Base-by-base conservation (phyloP, 2,888 invertebrate species). In the Punctoribates punctum region DNA sequence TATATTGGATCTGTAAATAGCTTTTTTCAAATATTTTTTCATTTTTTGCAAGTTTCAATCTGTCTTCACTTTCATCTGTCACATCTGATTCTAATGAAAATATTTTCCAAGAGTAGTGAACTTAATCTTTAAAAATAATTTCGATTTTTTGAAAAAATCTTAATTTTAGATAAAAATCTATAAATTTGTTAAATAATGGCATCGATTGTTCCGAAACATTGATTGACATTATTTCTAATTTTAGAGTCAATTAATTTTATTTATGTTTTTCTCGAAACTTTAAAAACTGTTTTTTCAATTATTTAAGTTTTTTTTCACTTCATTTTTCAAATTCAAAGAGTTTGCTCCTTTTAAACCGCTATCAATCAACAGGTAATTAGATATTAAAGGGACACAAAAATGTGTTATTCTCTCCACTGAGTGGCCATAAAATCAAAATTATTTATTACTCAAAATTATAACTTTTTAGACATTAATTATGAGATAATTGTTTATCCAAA, bases 1-100 rank as follows among this genome's bases (percentile, higher is more conserved):
- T 93, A 94, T 85, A 93, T 96, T 85, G 94, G 93, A 83, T 91
- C 93, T 86, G 91, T 91, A 86, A 88, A 88, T 85, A n/a, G 1
- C 2, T 72, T 72, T 46, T 15, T 34, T 34, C 34, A 34, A 34
- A 27, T 29, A 60, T 23, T 2, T 11, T 42, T 42, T 42, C 11
- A 9, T 13, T 42, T 42, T 42, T 42, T 5, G 1, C 1, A 42
- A 42, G 42, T 9, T 42, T 9, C 13, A 42, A 9, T 42, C 11
- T 34, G 34, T 34, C 34, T 23, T 27, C 15, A 27, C 62, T 25
- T 62, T 23, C 17, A 25, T 62, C 6, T 60, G 13, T 25, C n/a
- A n/a, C n/a, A 60, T 42, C 11, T 42, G 42, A 42, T 13, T 42
- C 11, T 11, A 34, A 3, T 51, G 4, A 15, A 51, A 51, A 6